These are phyloP conservation scores for Pachymerium ferrugineum DNA, from an alignment of 2,888 invertebrate species.

Conservation along the genomic window DNA sequence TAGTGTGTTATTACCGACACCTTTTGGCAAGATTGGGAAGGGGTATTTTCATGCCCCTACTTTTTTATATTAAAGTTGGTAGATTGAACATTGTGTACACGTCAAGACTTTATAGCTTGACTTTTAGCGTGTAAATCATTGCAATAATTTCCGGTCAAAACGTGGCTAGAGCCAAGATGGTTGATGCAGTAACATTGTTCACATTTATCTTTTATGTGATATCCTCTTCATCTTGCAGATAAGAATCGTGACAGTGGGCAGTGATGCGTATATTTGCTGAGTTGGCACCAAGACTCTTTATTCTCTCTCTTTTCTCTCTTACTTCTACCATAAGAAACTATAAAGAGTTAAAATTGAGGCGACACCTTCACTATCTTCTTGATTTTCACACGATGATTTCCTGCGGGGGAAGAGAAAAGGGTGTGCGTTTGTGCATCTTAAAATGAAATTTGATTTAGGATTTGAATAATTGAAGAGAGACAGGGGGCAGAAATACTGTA, in stretches of 20 bases:
- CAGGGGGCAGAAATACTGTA: neutral
- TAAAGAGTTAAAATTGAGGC: neutral
- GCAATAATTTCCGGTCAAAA: slow-evolving; percentile 1
- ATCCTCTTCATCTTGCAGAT: slow-evolving; percentile 4
- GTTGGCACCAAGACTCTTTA: neutral
- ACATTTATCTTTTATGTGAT: slow-evolving; percentile 9
- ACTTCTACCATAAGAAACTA: neutral
- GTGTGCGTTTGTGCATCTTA: neutral
- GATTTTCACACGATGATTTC: slow-evolving; percentile 8
- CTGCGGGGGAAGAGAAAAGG: neutral
- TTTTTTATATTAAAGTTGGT: neutral
- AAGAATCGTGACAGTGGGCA: slow-evolving; percentile 13
- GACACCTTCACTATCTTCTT: slow-evolving; percentile 5
- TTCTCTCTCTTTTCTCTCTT: neutral
- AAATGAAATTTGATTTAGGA: slow-evolving; percentile 8
- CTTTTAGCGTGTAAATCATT: slow-evolving; percentile 6
- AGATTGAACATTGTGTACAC: slow-evolving; percentile 4
- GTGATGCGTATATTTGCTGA: slow-evolving; percentile 13
- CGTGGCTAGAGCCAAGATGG: neutral
- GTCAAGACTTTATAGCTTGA: neutral
- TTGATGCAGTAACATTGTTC: slow-evolving; percentile 8
- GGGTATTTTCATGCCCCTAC: neutral
- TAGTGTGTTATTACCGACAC: too few relatives aligned
- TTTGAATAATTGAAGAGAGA: slow-evolving; percentile 1
- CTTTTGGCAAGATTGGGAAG: too few relatives aligned